Conservation (phyloP, 2,113 vertebrate species). For the Nothoprocta perdicaria region DNA sequence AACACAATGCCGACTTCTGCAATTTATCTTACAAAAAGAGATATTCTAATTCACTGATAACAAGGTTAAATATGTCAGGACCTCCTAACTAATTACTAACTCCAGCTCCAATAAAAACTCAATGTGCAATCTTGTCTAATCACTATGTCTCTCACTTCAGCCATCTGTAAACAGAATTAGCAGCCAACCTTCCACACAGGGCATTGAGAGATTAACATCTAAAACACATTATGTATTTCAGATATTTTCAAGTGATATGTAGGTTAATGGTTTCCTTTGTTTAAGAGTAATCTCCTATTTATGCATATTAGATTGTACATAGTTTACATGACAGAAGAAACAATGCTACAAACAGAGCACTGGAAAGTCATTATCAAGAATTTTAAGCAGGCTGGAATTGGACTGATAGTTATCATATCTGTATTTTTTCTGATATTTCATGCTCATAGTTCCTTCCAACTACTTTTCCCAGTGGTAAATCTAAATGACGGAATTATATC, state of each 20-base stretch:
- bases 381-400: not conserved
- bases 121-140: constrained; percentile 28
- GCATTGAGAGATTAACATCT: not conserved
- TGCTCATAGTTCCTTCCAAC: not conserved
- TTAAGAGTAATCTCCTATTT: not conserved
- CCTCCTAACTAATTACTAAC: constrained; percentile 43
- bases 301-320: not conserved
- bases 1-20: not conserved
- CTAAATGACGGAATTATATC: not conserved
- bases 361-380: not conserved
- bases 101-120: not conserved
- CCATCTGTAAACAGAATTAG: not conserved
- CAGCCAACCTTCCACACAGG: not conserved
- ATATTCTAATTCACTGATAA: not conserved
- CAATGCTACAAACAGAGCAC: not conserved
- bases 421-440: not conserved
- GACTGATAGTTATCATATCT: not conserved
- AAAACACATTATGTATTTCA: fast-evolving
- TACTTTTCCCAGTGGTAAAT: not conserved
- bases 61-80: constrained; percentile 8
- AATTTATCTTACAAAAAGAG: not conserved
- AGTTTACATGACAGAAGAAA: not conserved
- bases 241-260: not conserved
- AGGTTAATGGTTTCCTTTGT: not conserved
- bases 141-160: not conserved